phyloP scores from a whole-genome alignment of 1,140 invertebrate genomes.

The Dinothrombium tinctorium region DNA sequence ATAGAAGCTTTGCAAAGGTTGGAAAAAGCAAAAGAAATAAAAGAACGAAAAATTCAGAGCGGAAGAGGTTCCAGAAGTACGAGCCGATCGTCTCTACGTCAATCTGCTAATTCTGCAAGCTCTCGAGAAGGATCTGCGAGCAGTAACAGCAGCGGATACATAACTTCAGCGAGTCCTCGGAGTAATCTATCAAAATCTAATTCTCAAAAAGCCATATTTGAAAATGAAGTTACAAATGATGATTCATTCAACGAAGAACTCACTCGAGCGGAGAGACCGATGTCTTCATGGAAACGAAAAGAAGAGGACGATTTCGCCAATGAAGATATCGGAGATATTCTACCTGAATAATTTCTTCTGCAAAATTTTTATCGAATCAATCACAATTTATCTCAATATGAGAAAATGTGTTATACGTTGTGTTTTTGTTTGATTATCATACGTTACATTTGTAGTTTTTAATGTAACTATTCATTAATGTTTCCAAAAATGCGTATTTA shows the following conservation, averaged over 20 bases:
- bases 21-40: conserved; percentile 49
- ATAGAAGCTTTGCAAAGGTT: conserved; percentile 49
- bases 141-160: conserved; percentile 9
- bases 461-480: too few relatives aligned
- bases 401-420: too few relatives aligned
- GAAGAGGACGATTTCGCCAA: conserved; percentile 9
- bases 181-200: background rate
- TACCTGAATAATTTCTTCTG: conserved; percentile 10
- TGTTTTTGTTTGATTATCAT: too few relatives aligned
- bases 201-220: background rate
- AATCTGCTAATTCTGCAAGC: background rate
- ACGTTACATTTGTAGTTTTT: too few relatives aligned
- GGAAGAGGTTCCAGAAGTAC: background rate
- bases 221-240: conserved; percentile 2
- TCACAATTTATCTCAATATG: too few relatives aligned
- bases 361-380: too few relatives aligned
- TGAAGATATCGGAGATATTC: conserved; percentile 9
- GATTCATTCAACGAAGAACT: conserved; percentile 1
- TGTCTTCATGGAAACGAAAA: conserved; percentile 10
- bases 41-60: conserved; percentile 20
- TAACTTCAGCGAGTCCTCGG: conserved; percentile 1
- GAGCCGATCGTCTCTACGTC: background rate
- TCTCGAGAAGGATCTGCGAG: conserved; percentile 8
- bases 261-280: conserved; percentile 6
- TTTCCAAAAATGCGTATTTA: too few relatives aligned